Conservation (phyloP, 2,797 vertebrate genomes). For the Pipistrellus kuhlii region DNA sequence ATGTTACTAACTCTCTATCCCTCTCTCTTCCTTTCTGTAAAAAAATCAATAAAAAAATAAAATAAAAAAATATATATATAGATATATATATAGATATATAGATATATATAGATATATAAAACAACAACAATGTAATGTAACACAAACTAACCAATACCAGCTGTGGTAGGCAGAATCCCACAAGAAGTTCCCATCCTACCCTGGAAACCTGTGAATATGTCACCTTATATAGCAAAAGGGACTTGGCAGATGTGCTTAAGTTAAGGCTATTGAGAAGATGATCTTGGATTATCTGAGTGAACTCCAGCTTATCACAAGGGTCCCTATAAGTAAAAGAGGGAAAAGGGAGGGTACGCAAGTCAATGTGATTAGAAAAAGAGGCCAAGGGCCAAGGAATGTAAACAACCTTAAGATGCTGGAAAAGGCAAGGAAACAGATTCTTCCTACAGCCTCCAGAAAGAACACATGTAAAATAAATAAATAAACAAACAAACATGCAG, state of each 20-base stretch:
- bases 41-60: too few relatives aligned
- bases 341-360: background rate
- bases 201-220: background rate
- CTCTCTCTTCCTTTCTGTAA: too few relatives aligned
- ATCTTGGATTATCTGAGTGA: background rate
- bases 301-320: background rate
- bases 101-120: too few relatives aligned
- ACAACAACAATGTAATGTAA: background rate
- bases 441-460: background rate
- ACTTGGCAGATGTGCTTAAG: background rate
- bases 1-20: too few relatives aligned
- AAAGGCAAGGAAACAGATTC: background rate
- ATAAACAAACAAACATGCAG: background rate
- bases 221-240: background rate
- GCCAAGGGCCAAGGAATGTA: background rate
- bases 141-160: background rate
- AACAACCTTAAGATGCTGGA: too few relatives aligned
- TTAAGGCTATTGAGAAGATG: background rate
- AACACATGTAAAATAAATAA: background rate
- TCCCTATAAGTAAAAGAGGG: background rate
- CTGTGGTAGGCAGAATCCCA: background rate
- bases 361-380: background rate
- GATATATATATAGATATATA: too few relatives aligned
- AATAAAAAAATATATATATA: too few relatives aligned
- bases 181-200: background rate